Conservation (phyloP, 2,113 vertebrate species). For the Azemiops feae region DNA sequence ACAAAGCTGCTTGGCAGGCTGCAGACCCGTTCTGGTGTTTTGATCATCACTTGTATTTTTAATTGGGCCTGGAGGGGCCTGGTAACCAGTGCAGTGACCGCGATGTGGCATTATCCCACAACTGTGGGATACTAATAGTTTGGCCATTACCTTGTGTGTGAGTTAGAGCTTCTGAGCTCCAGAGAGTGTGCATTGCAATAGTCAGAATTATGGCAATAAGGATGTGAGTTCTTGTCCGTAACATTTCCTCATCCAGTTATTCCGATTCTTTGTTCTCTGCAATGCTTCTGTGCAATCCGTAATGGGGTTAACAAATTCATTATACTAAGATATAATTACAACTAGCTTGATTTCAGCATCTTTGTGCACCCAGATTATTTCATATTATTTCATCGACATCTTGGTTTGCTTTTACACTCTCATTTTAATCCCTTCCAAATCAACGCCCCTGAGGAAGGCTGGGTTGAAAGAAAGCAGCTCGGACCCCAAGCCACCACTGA, state of each 20-base stretch:
- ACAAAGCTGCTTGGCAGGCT: not conserved
- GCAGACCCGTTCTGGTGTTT: not conserved
- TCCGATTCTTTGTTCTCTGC: not conserved
- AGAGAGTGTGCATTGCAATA: not conserved
- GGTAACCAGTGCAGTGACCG: not conserved
- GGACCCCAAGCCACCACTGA: not conserved
- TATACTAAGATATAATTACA: not conserved
- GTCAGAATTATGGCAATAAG: not conserved
- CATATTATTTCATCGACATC: not conserved
- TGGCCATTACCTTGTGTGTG: not conserved
- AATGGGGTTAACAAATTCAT: not conserved
- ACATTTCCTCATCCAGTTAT: not conserved
- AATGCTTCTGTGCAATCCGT: not conserved
- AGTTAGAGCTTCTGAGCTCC: not conserved
- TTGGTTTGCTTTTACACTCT: not conserved
- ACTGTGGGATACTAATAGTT: not conserved
- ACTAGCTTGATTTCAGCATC: not conserved
- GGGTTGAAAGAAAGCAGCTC: not conserved
- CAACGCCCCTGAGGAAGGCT: not conserved
- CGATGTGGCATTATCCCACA: not conserved
- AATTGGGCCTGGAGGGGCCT: not conserved
- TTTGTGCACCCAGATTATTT: not conserved
- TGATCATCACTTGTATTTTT: not conserved
- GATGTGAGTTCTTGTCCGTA: not conserved
- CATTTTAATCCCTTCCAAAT: not conserved